Evolutionary conservation across 2,113 vertebrate genomes (phyloP), one percentile per base, ranked within the genome.

Genomic region (Aleadryas rufinucha): DNA sequence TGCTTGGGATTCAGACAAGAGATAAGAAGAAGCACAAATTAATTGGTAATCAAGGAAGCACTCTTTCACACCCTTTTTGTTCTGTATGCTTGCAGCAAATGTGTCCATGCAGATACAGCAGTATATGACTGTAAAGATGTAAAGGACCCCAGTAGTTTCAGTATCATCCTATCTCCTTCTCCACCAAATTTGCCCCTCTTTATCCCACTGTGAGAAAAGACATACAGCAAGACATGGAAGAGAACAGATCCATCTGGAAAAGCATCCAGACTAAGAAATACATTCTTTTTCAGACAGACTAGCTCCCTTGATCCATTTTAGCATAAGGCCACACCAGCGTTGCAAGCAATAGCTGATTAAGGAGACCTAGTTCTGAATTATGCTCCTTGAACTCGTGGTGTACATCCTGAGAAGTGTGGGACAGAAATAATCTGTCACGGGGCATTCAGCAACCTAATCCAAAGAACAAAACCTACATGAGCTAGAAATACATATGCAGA

Each of bases 301-400:
- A 70, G 33, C 13, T 78, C 18, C 44, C n/a, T 82, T 4, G 1
- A 77, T 47, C 44, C 11, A 54, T 63, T 91, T 78, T n/a, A 71
- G 21, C 39, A 8, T n/a, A 87, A 75, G 10, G 23, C 26, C 60
- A 75, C 16, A 42, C 12, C 54, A 61, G 22, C 76, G 16, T 11
- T 45, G 53, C 5, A 27, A 53, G 31, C 4, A 16, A 69, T 12
- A 18, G 30, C 22, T 71, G 74, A 23, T 70, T 50, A 82, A 57
- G 39, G 56, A 84, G 39, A 71, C 19, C 12, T 35, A 26, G 11
- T 3, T 78, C 33, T 60, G 27, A 91, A 75, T 52, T 37, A 52
- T 2, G 10, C 21, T 54, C 65, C 3, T 0, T 17, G 24, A 28
- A 87, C 14, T 42, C 56, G 20, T 3, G 0, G 15, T 16, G 20